phyloP scores from a whole-genome alignment of 1,140 invertebrate genomes.

The Rhopalosiphum maidis region DNA sequence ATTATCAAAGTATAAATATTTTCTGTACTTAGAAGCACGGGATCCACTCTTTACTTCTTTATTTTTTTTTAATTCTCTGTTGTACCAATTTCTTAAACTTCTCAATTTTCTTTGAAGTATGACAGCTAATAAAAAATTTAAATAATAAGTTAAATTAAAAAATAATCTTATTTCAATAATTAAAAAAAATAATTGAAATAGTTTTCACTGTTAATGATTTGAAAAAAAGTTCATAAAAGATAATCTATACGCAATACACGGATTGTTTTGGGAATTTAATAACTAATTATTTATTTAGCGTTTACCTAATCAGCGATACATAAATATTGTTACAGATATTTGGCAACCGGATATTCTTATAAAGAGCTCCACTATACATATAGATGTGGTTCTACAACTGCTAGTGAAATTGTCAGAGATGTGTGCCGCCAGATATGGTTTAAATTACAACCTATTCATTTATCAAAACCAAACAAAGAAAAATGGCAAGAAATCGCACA shows the following conservation, averaged over 20 bases:
- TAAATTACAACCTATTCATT: slow-evolving; percentile 57
- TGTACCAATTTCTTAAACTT: slow-evolving; percentile 36
- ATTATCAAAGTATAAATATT: slow-evolving; percentile 37
- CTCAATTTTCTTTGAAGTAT: slow-evolving; percentile 36
- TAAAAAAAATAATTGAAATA: not conserved
- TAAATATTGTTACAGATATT: slow-evolving; percentile 59
- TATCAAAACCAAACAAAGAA: slow-evolving; percentile 58
- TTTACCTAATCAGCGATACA: slow-evolving; percentile 19
- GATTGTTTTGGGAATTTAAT: slow-evolving; percentile 26
- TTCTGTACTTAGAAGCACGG: slow-evolving; percentile 6
- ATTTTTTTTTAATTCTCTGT: slow-evolving; percentile 22
- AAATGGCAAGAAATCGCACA: slow-evolving; percentile 55
- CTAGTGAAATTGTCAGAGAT: slow-evolving; percentile 59
- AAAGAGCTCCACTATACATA: slow-evolving; percentile 59
- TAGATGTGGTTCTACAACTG: slow-evolving; percentile 59
- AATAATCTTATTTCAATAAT: slow-evolving; percentile 19
- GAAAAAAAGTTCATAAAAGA: slow-evolving; percentile 44
- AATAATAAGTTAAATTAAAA: slow-evolving; percentile 30
- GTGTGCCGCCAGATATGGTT: slow-evolving; percentile 59
- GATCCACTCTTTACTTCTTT: slow-evolving; percentile 29
- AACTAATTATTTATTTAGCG: slow-evolving; percentile 7
- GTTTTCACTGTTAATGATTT: not conserved
- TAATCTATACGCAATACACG: slow-evolving; percentile 22
- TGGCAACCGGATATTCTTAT: slow-evolving; percentile 59
- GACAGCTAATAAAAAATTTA: slow-evolving; percentile 17